Base-by-base conservation (phyloP, 2,113 vertebrate genomes). In the Numida meleagris region DNA sequence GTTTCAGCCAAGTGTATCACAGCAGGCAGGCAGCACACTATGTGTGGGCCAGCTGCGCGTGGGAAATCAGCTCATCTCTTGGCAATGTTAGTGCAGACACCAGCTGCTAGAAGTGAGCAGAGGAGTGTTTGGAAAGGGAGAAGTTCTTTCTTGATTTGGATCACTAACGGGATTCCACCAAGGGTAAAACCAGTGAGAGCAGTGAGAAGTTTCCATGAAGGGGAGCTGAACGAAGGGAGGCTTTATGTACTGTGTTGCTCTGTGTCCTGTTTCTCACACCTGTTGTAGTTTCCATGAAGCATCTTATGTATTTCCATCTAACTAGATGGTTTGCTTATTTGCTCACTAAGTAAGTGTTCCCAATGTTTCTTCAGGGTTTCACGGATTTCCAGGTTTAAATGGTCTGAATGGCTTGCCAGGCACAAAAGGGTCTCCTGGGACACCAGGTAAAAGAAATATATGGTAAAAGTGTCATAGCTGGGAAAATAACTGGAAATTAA, bases 361-460 rank as follows among this genome's bases (percentile, higher is more conserved):
- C 73, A 57, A 82, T 96, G 18, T 97, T 75, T 91, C 88, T 45
- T 58, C 84, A 99, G 99, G 99, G 80, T 98, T 98, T 68, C 67
- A 96, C 40, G 99, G 99, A 79, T 71, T 97, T 65, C 98, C 98
- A 43, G 99, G 99, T 92, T 97, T 99, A 95, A 97, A 97, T 89
- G 99, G 99, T 95, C 97, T 99, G 18, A 99, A 99, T 93, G 99
- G 99, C 36, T 98, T 99, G 70, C 98, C 94, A 73, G 99, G 99
- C 94, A 98, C 98, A 19, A 99, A 98, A 90, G 99, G 99, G 2
- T 97, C 97, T 53, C 89, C 97, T 79, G 99, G 99, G 97, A 98
- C 98, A n/a, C 98, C 98, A 98, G 99, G 99, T 98, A 96, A 97
- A 48, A 76, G 62, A 85, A 82, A 43, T 0, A 2, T 16, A 14